These are phyloP conservation scores for Drosophila longiperda DNA, from an alignment of 2,888 invertebrate species.

Conservation along the genomic window DNA sequence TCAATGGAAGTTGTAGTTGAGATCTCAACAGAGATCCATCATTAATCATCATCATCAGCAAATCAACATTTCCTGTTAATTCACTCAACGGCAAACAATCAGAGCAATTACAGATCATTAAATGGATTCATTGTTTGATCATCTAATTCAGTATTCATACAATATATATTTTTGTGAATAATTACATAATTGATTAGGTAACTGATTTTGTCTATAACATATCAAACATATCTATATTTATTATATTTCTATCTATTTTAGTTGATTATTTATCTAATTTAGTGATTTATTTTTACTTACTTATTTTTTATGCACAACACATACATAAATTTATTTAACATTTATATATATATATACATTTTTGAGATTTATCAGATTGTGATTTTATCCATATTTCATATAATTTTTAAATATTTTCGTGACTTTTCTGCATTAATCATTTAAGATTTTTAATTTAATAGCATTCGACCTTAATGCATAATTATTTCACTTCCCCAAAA, in stretches of 20 bases:
- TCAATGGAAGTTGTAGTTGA: neutral
- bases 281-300: neutral
- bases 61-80: constrained; percentile 32
- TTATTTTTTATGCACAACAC: neutral
- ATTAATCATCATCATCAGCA: constrained; percentile 19
- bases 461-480: neutral
- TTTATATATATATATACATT: neutral
- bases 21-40: constrained; percentile 16
- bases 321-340: neutral
- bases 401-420: neutral
- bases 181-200: neutral
- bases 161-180: neutral
- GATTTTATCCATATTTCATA: neutral
- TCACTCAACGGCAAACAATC: neutral
- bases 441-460: neutral
- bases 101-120: neutral
- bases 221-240: neutral
- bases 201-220: neutral
- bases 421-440: neutral
- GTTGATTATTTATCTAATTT: neutral
- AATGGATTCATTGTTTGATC: neutral
- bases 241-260: neutral
- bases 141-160: neutral
- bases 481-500: constrained; percentile 11
- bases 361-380: neutral